phyloP scores from a whole-genome alignment of 1,140 invertebrate genomes.

The Drosophila quadrilineata region DNA sequence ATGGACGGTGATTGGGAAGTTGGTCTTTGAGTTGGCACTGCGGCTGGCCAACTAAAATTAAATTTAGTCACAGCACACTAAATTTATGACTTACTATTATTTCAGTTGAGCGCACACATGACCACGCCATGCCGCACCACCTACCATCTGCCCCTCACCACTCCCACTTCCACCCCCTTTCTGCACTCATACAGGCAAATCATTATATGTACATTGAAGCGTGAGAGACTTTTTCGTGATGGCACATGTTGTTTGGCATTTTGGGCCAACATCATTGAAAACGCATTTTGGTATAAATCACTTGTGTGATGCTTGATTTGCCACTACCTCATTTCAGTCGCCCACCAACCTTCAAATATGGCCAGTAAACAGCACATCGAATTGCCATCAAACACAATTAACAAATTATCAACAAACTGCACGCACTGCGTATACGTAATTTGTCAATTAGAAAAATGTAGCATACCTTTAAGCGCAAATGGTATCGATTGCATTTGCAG shows the following conservation, averaged over 20 bases:
- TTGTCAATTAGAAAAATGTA: not conserved
- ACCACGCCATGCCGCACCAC: not conserved
- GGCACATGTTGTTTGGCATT: slow-evolving; percentile 13
- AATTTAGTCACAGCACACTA: slow-evolving; percentile 51
- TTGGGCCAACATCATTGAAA: slow-evolving; percentile 45
- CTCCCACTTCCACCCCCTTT: not conserved
- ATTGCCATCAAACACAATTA: slow-evolving; percentile 52
- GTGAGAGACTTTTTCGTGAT: slow-evolving; percentile 31
- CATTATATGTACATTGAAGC: slow-evolving; percentile 61
- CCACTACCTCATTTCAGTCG: not conserved
- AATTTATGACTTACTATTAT: slow-evolving; percentile 75
- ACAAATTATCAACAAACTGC: slow-evolving; percentile 28
- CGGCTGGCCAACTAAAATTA: slow-evolving; percentile 55
- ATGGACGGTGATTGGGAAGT: slow-evolving; percentile 48
- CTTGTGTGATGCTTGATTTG: slow-evolving; percentile 19
- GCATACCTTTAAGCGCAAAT: slow-evolving; percentile 6
- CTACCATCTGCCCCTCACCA: not conserved
- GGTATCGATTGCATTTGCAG: slow-evolving; percentile 7
- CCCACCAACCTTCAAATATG: not conserved
- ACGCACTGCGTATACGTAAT: slow-evolving; percentile 26
- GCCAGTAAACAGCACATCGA: slow-evolving; percentile 43
- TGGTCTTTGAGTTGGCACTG: slow-evolving; percentile 36
- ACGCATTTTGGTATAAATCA: slow-evolving; percentile 56
- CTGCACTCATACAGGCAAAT: slow-evolving; percentile 27
- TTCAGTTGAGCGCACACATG: slow-evolving; percentile 53